Base-by-base conservation (phyloP, 2,113 vertebrate species). In the Erythrocercus mccallii region DNA sequence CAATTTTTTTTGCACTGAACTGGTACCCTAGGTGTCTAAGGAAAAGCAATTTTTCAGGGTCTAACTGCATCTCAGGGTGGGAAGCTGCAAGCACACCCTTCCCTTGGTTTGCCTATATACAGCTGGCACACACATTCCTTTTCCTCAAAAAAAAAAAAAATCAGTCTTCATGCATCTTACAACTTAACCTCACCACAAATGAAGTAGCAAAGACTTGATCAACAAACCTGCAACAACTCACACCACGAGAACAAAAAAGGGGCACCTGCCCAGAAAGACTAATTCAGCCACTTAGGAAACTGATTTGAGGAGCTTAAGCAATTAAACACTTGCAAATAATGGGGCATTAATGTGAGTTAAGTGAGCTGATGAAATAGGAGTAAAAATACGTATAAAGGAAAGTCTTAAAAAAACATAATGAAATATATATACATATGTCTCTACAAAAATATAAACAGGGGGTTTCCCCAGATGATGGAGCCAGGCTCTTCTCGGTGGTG, bases 321-420 rank as follows among this genome's bases (percentile, higher is more conserved):
- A 25, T 16, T 17, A 15, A 56, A n/a, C 0, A 3, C 12, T 62
- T 50, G 33, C 56, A 51, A 78, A 12, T 33, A 62, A 57, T 0
- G 5, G 7, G 44, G 30, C 40, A 11, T 6, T 24, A 28, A 44
- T 0, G 12, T 2, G 9, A 40, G 31, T 12, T 25, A 3, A 16
- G 7, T 6, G 15, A 62, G 24, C 0, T 2, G 10, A 53, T 11
- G 3, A 10, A 83, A n/a, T 0, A 10, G 6, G 27, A 22, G 16
- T 1, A 21, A 45, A 53, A 78, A 51, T 0, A 21, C 0, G 0
- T 5, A 23, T 4, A 12, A 11, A 42, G 2, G 4, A 24, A 18
- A 3, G 3, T 2, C 5, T 25, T 65, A 22, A 4, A 5, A 38
- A 10, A 4, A 23, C 15, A 1, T 3, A 8, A 2, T 6, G 2